Evolutionary conservation across 2,797 vertebrate genomes (phyloP).

Genomic region (Sebastes ruberrimus): DNA sequence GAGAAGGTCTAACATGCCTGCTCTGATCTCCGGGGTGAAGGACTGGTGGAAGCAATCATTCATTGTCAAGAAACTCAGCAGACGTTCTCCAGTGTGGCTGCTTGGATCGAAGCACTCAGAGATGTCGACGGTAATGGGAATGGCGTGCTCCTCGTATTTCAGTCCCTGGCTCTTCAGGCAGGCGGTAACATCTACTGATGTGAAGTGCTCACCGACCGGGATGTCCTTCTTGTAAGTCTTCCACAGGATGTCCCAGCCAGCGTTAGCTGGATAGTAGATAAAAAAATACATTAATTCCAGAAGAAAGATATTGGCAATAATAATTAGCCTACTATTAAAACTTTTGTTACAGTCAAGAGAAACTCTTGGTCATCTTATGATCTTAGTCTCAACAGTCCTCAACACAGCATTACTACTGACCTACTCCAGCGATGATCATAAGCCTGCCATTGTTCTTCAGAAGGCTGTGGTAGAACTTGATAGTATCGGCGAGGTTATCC

Average conservation of each 20-base stretch:
- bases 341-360: background rate
- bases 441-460: too few species aligned
- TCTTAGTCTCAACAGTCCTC: background rate
- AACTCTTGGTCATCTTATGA: background rate
- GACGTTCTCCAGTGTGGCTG: conserved; percentile 2
- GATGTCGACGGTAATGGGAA: conserved; percentile 63
- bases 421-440: too few species aligned
- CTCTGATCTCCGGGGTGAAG: too few species aligned
- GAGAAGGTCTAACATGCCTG: background rate
- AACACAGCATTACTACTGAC: background rate
- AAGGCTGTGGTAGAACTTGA: too few species aligned
- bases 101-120: conserved; percentile 62
- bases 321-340: background rate
- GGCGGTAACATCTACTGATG: conserved; percentile 56
- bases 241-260: conserved; percentile 72
- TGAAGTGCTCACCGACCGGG: conserved; percentile 48
- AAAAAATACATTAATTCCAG: background rate
- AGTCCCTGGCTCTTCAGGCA: conserved; percentile 61
- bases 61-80: too few species aligned
- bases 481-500: too few species aligned
- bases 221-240: conserved; percentile 68
- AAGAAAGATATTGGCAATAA: background rate
- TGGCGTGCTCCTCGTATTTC: conserved; percentile 63
- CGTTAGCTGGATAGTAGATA: conserved; percentile 23
- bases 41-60: too few species aligned